Evolutionary conservation across 1,140 invertebrate genomes (phyloP), one percentile per base, ranked within the genome.

Genomic region (Zaprionus lachaisei): DNA sequence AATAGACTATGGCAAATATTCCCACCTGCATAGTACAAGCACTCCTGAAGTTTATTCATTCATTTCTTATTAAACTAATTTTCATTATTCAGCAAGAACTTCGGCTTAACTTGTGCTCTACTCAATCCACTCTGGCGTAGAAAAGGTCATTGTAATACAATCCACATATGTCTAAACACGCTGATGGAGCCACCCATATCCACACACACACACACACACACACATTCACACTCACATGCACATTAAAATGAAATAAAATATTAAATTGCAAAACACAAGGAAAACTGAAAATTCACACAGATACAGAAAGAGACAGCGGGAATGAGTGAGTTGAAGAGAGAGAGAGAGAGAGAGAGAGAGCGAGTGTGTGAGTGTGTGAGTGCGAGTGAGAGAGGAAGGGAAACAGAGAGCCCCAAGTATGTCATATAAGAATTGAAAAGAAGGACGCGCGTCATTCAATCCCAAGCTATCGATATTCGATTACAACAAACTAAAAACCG

Each of bases 391-490:
- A 47, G 15, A 51, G 66, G 22, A 47, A 37, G 54, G 38, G 38
- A 79, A 37, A 68, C 4, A 60, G 47, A 68, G 41, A 85, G 68
- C 24, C 62, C 62, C 79, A 81, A 83, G 81, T 90, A 77, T 90
- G 86, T 81, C 86, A 91, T 91, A 77, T 91, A 91, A 91, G 86
- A 91, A 91, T 89, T 91, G 73, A 74, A 91, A 91, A 91, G 86
- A 91, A 91, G 86, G 86, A 91, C 86, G 86, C 79, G 62, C 77
- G 85, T 80, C 83, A 91, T 91, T 91, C 87, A 91, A 91, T 91
- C 86, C 86, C 81, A 64, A 86, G 86, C 82, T 91, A 91, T 91
- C 86, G 86, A 91, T 91, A 91, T 91, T 91, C 87, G 86, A 91
- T 91, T 91, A 81, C 86, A 91, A 80, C 74, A 82, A 84, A 90